phyloP scores from a whole-genome alignment of 1,140 invertebrate species.

The Luehdorfia chinensis region DNA sequence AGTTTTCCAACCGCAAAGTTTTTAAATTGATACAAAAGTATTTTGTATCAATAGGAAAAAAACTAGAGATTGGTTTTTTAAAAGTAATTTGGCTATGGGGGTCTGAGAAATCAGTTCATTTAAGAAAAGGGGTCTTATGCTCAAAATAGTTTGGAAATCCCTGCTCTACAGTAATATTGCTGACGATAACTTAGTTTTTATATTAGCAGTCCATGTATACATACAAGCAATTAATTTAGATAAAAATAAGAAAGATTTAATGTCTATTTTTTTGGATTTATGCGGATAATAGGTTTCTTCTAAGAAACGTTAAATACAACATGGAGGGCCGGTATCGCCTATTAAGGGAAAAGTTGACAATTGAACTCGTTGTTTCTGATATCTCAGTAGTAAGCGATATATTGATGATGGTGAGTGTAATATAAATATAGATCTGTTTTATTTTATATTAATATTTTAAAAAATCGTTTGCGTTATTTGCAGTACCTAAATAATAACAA shows the following conservation, averaged over 20 bases:
- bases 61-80: no score
- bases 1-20: no score
- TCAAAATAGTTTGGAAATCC: no score
- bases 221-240: not conserved
- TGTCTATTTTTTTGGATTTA: slow-evolving; percentile 39
- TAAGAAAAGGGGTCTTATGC: no score
- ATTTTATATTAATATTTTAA: not conserved
- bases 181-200: no score
- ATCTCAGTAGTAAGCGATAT: slow-evolving; percentile 32
- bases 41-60: no score
- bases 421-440: slow-evolving; percentile 19
- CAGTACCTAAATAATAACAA: slow-evolving; percentile 25
- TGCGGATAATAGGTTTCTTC: slow-evolving; percentile 48
- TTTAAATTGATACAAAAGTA: no score
- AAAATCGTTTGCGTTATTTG: slow-evolving; percentile 7
- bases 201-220: no score
- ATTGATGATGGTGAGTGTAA: slow-evolving; percentile 34
- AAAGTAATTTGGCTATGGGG: no score
- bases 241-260: no score
- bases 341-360: slow-evolving; percentile 30
- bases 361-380: slow-evolving; percentile 43
- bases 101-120: no score
- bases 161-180: no score
- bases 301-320: slow-evolving; percentile 47
- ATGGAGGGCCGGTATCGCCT: slow-evolving; percentile 52